Conservation (phyloP, 92 coral and sea anemone species). For the Zoanthus solanderi region DNA sequence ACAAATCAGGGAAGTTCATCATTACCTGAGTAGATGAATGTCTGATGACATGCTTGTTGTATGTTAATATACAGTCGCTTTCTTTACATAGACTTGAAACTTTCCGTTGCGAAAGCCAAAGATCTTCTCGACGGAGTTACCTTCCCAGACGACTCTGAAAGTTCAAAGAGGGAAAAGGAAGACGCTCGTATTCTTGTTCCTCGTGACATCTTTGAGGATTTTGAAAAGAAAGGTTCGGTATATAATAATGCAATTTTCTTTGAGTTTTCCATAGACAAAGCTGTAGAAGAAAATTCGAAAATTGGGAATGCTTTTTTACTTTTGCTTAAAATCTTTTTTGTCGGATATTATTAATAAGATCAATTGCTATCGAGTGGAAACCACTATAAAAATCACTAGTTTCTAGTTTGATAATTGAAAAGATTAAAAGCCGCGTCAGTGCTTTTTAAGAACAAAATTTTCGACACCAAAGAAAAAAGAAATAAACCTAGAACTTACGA, state of each 20-base stretch:
- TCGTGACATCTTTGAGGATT: conserved; percentile 64
- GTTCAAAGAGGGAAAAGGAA: not conserved
- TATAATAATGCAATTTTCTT: not conserved
- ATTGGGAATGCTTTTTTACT: not conserved
- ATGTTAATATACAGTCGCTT: not conserved
- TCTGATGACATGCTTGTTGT: not conserved
- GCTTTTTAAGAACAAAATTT: too few species aligned
- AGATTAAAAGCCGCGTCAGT: too few species aligned
- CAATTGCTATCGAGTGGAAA: too few species aligned
- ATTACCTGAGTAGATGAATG: not conserved
- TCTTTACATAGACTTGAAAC: conserved; percentile 60
- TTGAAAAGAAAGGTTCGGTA: conserved; percentile 33
- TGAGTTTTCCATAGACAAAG: not conserved
- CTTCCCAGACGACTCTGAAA: conserved; percentile 53
- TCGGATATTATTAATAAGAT: not conserved
- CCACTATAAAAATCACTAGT: too few species aligned
- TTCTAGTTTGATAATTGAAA: too few species aligned
- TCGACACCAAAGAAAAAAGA: too few species aligned
- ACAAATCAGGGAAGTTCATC: not conserved
- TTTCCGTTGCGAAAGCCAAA: conserved; percentile 63
- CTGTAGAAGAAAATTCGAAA: too few species aligned
- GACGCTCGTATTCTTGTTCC: conserved; percentile 65
- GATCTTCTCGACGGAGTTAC: conserved; percentile 55
- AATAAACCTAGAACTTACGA: too few species aligned
- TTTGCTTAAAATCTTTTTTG: too few species aligned